These are phyloP conservation scores for Hyles euphorbiae DNA, from an alignment of 1,140 invertebrate species.

Conservation along the genomic window DNA sequence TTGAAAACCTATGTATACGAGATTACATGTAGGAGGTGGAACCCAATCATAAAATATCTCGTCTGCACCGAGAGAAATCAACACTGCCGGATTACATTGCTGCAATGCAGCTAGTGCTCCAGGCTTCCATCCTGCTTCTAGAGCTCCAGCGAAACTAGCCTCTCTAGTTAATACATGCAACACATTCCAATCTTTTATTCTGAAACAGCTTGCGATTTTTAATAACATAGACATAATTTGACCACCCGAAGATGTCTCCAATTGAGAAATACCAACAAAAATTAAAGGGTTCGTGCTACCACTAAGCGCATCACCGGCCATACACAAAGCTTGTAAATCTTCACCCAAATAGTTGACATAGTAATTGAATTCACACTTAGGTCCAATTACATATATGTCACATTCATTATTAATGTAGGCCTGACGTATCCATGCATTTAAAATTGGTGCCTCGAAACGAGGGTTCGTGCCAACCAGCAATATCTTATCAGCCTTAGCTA, in stretches of 20 bases:
- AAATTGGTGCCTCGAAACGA: conserved; percentile 84
- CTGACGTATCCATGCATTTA: conserved; percentile 86
- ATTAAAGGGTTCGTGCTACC: conserved; percentile 81
- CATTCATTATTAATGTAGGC: conserved; percentile 78
- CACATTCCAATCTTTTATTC: conserved; percentile 35
- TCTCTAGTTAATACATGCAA: conserved; percentile 56
- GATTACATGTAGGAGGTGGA: conserved; percentile 25
- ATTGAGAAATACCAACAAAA: conserved; percentile 78
- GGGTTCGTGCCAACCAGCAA: conserved; percentile 86
- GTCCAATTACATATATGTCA: conserved; percentile 79
- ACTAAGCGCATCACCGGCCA: conserved; percentile 50
- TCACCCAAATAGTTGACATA: conserved; percentile 73
- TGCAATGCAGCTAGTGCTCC: conserved; percentile 37
- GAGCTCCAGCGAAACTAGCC: conserved; percentile 57
- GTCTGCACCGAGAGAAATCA: conserved; percentile 61
- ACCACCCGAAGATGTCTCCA: conserved; percentile 63
- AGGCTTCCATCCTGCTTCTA: conserved; percentile 57
- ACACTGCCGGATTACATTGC: conserved; percentile 25
- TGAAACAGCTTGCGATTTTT: conserved; percentile 44
- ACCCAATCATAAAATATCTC: conserved; percentile 49
- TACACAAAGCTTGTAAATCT: conserved; percentile 72
- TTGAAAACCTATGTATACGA: conserved; percentile 80
- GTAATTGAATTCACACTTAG: conserved; percentile 82
- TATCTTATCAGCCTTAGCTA: conserved; percentile 82
- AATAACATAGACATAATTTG: conserved; percentile 68